Percentiles rank a stretch among this genome's conserved stretches.
These are phyloP conservation scores for Ophioninae sp. DNA, from an alignment of 2,888 invertebrate genomes.

Conservation along the genomic window DNA sequence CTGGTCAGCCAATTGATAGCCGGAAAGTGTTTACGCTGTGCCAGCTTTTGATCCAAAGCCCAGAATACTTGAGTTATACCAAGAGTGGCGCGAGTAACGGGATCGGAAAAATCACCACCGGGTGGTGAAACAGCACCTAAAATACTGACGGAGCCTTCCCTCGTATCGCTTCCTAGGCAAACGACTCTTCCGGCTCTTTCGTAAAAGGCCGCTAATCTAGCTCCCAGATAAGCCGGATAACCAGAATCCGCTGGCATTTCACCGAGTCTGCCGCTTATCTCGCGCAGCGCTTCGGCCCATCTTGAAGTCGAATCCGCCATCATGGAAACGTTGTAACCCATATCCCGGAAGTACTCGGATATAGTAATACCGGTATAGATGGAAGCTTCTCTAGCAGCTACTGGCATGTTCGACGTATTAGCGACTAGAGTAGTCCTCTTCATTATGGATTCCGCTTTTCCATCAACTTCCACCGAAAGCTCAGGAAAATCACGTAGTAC, in stretches of 20 bases:
- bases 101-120: constrained; percentile 99
- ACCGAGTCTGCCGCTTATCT: constrained; percentile 98
- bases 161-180: constrained; percentile 96
- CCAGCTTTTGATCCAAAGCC: constrained; percentile 98
- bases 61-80: constrained; percentile 99
- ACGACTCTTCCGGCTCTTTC: constrained; percentile 97
- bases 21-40: constrained; percentile 99
- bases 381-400: constrained; percentile 99
- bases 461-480: constrained; percentile 86
- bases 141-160: constrained; percentile 98
- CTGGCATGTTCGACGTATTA: constrained; percentile 94
- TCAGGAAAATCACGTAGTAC: constrained; percentile 87
- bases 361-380: constrained; percentile 99
- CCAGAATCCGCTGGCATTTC: constrained; percentile 99
- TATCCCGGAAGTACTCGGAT: constrained; percentile 98
- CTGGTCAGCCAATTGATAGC: constrained; percentile 99
- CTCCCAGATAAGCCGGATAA: constrained; percentile 98
- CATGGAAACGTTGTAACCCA: constrained; percentile 98
- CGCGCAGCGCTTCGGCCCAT: constrained; percentile 89
- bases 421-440: constrained; percentile 88
- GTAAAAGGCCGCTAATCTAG: constrained; percentile 98
- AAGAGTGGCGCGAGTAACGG: constrained; percentile 98
- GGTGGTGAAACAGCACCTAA: constrained; percentile 99
- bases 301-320: constrained; percentile 91
- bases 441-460: constrained; percentile 86